phyloP scores from a whole-genome alignment of 2,113 vertebrate species.

The Brienomyrus longianalis region DNA sequence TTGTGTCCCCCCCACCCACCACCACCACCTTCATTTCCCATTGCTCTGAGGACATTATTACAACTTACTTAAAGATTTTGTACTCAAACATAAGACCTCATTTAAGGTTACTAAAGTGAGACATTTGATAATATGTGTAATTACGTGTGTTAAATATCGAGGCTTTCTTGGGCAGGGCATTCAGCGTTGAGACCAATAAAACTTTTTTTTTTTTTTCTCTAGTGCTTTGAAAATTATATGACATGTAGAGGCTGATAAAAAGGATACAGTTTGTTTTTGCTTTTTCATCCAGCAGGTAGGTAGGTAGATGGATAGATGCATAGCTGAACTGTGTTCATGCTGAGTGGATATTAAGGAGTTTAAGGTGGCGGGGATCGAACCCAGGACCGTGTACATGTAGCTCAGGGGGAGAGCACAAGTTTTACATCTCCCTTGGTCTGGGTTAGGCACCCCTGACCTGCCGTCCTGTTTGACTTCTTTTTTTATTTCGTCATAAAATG shows the following conservation, averaged over 20 bases:
- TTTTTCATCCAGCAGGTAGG: background rate
- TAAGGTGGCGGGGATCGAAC: background rate
- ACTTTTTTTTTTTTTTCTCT: background rate
- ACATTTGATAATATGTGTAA: background rate
- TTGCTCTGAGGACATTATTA: constrained; percentile 20
- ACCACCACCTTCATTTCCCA: constrained; percentile 7
- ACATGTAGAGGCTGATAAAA: background rate
- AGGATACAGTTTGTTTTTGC: background rate
- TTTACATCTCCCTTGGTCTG: background rate
- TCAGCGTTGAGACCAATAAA: background rate
- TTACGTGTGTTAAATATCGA: background rate
- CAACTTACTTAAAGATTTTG: background rate
- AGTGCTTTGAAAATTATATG: background rate
- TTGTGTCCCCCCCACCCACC: too few relatives aligned
- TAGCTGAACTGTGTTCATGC: background rate
- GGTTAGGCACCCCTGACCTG: background rate
- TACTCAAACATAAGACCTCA: background rate
- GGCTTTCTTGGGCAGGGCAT: background rate
- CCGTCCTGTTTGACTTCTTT: background rate
- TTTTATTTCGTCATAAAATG: background rate
- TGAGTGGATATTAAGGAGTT: background rate
- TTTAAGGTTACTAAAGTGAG: background rate
- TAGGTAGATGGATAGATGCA: too few relatives aligned
- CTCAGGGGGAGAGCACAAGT: background rate
- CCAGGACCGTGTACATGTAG: background rate